Evolutionary conservation across 2,888 invertebrate genomes (phyloP), one percentile per base, ranked within the genome.

Genomic region (Smittia sp.): DNA sequence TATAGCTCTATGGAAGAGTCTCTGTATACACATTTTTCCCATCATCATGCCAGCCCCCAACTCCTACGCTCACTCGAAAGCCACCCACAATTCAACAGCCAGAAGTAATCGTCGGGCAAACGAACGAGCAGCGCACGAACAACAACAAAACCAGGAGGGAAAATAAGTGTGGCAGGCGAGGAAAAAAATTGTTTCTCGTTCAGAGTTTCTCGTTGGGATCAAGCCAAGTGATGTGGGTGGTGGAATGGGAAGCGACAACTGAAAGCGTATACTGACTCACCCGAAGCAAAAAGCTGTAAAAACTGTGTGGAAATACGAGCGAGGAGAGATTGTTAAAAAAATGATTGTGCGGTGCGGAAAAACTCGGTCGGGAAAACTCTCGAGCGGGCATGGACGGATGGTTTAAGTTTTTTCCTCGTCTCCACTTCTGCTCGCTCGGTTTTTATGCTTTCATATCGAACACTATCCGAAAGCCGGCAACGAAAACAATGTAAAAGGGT

Each of bases 41-140:
- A 69, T 69, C 69, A 41, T 69, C 69, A 69, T 69, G 69, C 54
- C 58, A 58, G 22, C 58, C 18, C 20, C 20, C 58, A 22, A 20
- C 58, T 25, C 24, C 27, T 54, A n/a, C 24, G 25, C 24, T 52
- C 69, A 20, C 46, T 15, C 68, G 24, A 46, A 69, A 25, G 54
- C 52, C 69, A 52, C 69, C 63, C 69, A 69, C 41, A 46, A 38
- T 69, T 69, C 69, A 69, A 69, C 69, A 69, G 69, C 69, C 69
- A 69, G 69, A 69, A 69, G 69, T 69, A 69, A 69, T 69, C 69
- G 67, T 67, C 67, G 27, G 67, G 67, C 67, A 67, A 67, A 67
- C 67, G 67, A 67, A 67, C 22, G 67, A 67, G 65, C 65, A 65
- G 38, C 65, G 38, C 65, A 65, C 32, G 38, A 65, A n/a, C 18